Evolutionary conservation across 2,113 vertebrate species (phyloP).

Genomic region (Pteruthius melanotis): DNA sequence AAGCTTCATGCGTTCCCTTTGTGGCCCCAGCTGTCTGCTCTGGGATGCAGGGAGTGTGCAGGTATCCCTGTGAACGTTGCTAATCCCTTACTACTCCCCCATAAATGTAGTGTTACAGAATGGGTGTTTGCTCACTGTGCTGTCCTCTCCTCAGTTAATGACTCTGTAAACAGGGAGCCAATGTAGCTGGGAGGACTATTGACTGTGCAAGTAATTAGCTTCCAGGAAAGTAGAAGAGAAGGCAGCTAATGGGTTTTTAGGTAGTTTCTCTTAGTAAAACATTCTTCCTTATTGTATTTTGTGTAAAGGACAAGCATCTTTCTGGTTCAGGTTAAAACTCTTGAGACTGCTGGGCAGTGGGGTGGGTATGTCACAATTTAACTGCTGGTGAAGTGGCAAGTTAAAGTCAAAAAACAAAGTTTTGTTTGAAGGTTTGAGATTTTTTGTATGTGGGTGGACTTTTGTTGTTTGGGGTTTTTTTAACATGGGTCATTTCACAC

Average conservation of each 20-base stretch:
- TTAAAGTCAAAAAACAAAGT: not conserved
- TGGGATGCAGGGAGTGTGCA: rapidly evolving
- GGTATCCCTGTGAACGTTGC: not conserved
- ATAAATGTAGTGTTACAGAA: not conserved
- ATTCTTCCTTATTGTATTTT: not conserved
- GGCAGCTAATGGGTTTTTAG: not conserved
- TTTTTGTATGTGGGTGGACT: not conserved
- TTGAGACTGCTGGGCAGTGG: not conserved
- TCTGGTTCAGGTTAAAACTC: not conserved
- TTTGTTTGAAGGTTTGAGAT: not conserved
- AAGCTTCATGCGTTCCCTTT: not conserved
- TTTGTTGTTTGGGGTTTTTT: not conserved
- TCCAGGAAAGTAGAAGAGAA: not conserved
- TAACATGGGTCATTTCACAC: not conserved
- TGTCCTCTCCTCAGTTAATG: not conserved
- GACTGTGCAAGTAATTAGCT: not conserved
- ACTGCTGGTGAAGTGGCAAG: not conserved
- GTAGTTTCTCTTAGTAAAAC: not conserved
- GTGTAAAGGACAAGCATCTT: not conserved
- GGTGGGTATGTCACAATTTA: not conserved
- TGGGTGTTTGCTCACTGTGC: not conserved
- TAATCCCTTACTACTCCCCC: not conserved
- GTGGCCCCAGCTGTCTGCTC: not conserved
- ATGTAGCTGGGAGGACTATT: not conserved
- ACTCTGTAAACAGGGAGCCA: not conserved